Conservation (phyloP, 2,113 vertebrate species). For the Megaceryle torquata region DNA sequence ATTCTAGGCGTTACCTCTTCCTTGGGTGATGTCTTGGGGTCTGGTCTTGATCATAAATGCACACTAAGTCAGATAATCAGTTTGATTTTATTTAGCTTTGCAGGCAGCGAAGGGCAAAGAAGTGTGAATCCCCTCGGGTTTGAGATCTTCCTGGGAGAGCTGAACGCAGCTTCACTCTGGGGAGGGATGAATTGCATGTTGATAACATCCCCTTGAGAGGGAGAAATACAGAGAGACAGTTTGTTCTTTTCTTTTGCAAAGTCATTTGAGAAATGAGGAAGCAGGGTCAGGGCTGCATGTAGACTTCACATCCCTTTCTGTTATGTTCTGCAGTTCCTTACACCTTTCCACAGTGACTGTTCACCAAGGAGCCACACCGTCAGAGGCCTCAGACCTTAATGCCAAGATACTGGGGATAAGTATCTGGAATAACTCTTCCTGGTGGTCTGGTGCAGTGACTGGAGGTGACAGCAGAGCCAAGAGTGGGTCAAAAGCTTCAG, state of each 20-base stretch:
- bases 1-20: background rate
- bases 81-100: slow-evolving; percentile 24
- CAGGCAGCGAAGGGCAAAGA: background rate
- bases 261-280: background rate
- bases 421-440: background rate
- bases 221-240: background rate
- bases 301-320: background rate
- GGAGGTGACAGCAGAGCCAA: background rate
- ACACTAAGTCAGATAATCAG: background rate
- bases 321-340: background rate
- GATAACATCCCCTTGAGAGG: background rate
- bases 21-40: background rate
- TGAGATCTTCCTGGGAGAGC: background rate
- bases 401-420: background rate
- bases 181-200: background rate
- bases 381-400: background rate
- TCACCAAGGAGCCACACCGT: background rate
- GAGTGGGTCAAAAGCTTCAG: background rate
- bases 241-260: background rate
- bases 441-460: background rate
- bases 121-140: background rate
- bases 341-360: accelerated
- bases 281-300: background rate
- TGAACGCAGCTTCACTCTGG: background rate
- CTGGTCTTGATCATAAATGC: background rate